phyloP scores from a whole-genome alignment of 2,888 invertebrate species.

The Ashinkailepas kermadecensis region DNA sequence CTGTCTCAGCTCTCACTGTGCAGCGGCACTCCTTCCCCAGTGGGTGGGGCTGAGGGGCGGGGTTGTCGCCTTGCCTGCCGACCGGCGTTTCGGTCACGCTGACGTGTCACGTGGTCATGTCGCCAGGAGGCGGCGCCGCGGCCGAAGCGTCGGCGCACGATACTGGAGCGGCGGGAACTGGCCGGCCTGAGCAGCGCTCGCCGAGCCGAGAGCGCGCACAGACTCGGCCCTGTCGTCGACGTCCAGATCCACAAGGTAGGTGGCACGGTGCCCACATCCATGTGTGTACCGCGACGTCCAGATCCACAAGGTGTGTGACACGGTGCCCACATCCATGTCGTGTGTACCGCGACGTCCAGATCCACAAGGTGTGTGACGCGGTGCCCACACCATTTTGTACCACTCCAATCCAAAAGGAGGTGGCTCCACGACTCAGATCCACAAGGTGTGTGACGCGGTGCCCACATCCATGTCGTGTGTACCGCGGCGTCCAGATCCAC shows the following conservation, averaged over 20 bases:
- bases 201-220: neutral
- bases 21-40: too few relatives aligned
- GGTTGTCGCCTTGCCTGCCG: too few relatives aligned
- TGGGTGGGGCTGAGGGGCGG: too few relatives aligned
- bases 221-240: neutral
- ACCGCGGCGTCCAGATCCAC: too few relatives aligned
- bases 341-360: too few relatives aligned
- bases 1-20: too few relatives aligned
- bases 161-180: neutral
- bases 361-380: neutral
- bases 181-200: neutral
- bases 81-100: too few relatives aligned
- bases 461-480: too few relatives aligned
- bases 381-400: too few relatives aligned
- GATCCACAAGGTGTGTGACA: neutral
- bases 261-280: neutral
- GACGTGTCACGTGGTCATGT: neutral
- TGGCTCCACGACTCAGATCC: too few relatives aligned
- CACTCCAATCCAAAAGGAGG: too few relatives aligned
- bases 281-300: neutral
- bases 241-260: slow-evolving; percentile 3
- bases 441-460: too few relatives aligned
- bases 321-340: neutral
- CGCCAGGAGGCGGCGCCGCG: neutral
- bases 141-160: neutral